Evolutionary conservation across 2,888 invertebrate genomes (phyloP).

Genomic region (Gastrophysa polygoni): DNA sequence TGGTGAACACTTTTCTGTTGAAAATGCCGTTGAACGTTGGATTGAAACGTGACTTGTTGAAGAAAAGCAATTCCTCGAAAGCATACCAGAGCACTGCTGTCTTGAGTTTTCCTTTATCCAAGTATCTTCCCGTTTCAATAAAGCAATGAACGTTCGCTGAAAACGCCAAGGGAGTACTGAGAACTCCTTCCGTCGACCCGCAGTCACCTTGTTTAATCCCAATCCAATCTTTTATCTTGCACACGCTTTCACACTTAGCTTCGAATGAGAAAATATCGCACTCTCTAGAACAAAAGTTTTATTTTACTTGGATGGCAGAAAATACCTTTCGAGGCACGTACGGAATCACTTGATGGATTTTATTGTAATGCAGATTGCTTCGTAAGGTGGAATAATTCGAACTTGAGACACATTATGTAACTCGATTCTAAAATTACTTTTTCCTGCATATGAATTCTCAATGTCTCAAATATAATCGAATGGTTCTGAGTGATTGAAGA

Average conservation of each 20-base stretch:
- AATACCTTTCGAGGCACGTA: constrained; percentile 42
- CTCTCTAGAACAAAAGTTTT: constrained; percentile 48
- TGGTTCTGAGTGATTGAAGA: too few species aligned
- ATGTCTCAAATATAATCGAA: too few species aligned
- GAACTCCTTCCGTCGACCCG: constrained; percentile 40
- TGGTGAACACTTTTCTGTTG: too few species aligned
- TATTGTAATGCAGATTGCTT: constrained; percentile 21
- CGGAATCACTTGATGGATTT: constrained; percentile 32
- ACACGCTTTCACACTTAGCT: constrained; percentile 59
- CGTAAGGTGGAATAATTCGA: neutral
- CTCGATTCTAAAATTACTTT: too few species aligned
- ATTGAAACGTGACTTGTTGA: neutral
- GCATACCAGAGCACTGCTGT: neutral
- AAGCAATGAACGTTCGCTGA: constrained; percentile 43
- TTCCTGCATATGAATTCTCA: too few species aligned
- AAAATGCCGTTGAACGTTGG: too few species aligned
- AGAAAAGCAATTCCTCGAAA: neutral
- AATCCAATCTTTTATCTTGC: constrained; percentile 60
- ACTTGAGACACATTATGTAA: neutral
- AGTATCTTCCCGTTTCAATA: constrained; percentile 39
- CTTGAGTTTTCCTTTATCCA: neutral
- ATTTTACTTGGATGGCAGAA: constrained; percentile 41
- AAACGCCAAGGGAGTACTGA: constrained; percentile 45
- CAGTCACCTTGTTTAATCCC: constrained; percentile 58
- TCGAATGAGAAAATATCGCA: constrained; percentile 55